These are phyloP conservation scores for Dermolepida albohirtum DNA, from an alignment of 2,888 invertebrate species.

Conservation along the genomic window DNA sequence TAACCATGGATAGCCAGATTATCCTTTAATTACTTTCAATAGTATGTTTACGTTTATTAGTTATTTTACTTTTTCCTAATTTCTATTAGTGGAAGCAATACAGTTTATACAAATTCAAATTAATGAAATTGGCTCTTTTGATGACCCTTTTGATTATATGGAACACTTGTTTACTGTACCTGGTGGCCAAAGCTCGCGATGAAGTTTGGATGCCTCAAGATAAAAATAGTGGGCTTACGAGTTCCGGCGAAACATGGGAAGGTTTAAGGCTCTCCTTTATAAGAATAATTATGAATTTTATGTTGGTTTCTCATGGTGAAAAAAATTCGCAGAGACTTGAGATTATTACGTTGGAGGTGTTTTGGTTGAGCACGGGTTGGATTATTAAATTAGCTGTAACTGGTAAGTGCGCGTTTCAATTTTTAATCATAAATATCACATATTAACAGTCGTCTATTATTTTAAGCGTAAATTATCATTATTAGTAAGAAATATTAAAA, in stretches of 20 bases:
- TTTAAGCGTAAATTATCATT: too few species aligned
- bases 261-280: conserved; percentile 4
- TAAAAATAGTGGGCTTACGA: background rate
- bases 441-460: too few species aligned
- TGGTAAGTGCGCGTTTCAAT: background rate
- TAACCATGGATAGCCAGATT: too few species aligned
- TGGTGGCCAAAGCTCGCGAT: background rate
- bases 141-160: conserved; percentile 44
- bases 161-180: conserved; percentile 28
- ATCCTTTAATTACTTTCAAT: too few species aligned
- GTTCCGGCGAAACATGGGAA: background rate
- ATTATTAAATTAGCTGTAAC: conserved; percentile 10
- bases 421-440: too few species aligned
- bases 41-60: too few species aligned
- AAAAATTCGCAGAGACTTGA: too few species aligned
- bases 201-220: conserved; percentile 31
- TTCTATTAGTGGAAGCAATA: conserved; percentile 39
- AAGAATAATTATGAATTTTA: background rate
- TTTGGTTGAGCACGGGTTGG: conserved; percentile 1
- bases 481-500: too few species aligned
- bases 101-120: conserved; percentile 44
- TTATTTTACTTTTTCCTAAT: background rate
- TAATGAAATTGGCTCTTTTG: conserved; percentile 41
- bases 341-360: conserved; percentile 4
- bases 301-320: background rate